phyloP scores from a whole-genome alignment of 1,140 invertebrate genomes.

The Atta colombica region DNA sequence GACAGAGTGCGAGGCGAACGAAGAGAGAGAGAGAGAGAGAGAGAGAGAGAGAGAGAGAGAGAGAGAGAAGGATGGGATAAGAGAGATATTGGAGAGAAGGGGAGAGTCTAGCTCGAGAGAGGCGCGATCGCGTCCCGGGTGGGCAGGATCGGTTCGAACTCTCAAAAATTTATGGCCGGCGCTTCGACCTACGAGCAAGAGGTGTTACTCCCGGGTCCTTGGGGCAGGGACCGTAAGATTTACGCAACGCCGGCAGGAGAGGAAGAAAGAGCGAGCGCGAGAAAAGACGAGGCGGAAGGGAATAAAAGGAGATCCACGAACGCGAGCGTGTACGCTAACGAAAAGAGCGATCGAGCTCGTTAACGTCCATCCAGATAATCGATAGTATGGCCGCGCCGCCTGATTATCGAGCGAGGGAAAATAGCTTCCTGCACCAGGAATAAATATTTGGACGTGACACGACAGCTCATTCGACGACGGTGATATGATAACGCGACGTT shows the following conservation, averaged over 20 bases:
- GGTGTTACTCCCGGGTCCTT: slow-evolving; percentile 78
- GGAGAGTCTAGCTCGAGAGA: slow-evolving; percentile 56
- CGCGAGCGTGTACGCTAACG: slow-evolving; percentile 67
- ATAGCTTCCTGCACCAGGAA: slow-evolving; percentile 37
- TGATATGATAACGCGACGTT: not conserved
- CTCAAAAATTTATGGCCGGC: slow-evolving; percentile 85
- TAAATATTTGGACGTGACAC: slow-evolving; percentile 44
- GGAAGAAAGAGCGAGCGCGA: slow-evolving; percentile 24
- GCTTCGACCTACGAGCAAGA: slow-evolving; percentile 80
- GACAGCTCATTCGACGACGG: not conserved
- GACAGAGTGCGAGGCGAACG: not conserved
- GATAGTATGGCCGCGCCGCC: slow-evolving; percentile 61
- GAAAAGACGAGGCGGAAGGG: not conserved
- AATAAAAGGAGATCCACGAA: slow-evolving; percentile 62
- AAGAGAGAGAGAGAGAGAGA: not conserved
- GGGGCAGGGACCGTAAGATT: slow-evolving; percentile 79
- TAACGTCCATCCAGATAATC: slow-evolving; percentile 73
- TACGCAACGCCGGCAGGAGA: slow-evolving; percentile 80
- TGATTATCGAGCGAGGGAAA: slow-evolving; percentile 55
- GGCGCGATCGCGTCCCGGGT: slow-evolving; percentile 78
- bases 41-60: too few relatives aligned
- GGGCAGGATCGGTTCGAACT: slow-evolving; percentile 80
- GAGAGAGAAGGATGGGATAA: slow-evolving; percentile 15
- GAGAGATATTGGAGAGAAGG: slow-evolving; percentile 65
- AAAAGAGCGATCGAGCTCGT: slow-evolving; percentile 75